Evolutionary conservation across 2,113 vertebrate genomes (phyloP).

Genomic region (Struthidea cinerea): DNA sequence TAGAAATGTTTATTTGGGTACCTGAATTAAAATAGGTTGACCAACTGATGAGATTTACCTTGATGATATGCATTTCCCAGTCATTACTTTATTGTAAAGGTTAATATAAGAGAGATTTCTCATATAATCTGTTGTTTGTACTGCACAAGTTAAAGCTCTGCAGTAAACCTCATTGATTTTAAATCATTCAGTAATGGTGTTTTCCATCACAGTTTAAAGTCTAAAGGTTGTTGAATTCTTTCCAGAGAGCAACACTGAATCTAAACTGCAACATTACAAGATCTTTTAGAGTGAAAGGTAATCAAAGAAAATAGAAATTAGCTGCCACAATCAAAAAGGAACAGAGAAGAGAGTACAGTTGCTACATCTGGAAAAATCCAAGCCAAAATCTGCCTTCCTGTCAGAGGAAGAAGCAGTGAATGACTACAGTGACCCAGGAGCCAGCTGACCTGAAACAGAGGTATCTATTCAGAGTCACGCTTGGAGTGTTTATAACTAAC

Average conservation of each 20-base stretch:
- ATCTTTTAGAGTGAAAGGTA: neutral
- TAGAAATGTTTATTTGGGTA: neutral
- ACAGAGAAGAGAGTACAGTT: neutral
- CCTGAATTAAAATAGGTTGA: neutral
- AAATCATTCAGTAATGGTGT: neutral
- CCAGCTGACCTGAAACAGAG: neutral
- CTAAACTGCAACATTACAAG: neutral
- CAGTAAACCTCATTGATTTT: neutral
- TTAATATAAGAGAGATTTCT: neutral
- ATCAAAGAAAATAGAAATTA: neutral
- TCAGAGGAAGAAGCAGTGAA: neutral
- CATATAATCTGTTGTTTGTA: neutral
- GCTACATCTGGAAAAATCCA: neutral
- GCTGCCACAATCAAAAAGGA: neutral
- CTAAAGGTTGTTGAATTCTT: neutral
- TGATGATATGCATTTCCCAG: rapidly evolving
- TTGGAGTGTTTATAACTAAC: neutral
- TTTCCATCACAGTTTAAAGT: slow-evolving; percentile 6
- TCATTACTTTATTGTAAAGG: neutral
- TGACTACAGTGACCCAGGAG: neutral
- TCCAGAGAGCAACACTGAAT: neutral
- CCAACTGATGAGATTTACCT: neutral
- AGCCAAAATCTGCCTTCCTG: neutral
- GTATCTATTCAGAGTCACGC: neutral
- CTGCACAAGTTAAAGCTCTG: neutral